Percentiles rank a stretch among this genome's conserved stretches.
phyloP scores from a whole-genome alignment of 2,113 vertebrate genomes.

The Ameiurus melas region DNA sequence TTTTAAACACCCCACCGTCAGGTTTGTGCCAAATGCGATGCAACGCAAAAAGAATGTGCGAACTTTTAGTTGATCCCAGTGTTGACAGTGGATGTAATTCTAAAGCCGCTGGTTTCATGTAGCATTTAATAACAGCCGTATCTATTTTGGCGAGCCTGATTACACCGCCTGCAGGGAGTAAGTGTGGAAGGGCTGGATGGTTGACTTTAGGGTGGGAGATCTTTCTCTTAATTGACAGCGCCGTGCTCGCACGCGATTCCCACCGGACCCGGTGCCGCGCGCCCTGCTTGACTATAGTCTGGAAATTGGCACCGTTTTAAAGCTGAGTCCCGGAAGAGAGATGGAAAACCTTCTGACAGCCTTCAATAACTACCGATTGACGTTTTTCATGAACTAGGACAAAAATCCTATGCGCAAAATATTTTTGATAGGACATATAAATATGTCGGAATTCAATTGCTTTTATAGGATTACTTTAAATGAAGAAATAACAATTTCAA shows the following conservation, averaged over 20 bases:
- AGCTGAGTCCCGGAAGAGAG: slow-evolving; percentile 51
- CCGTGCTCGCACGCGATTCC: slow-evolving; percentile 73
- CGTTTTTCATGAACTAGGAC: neutral
- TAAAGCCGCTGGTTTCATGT: slow-evolving; percentile 6
- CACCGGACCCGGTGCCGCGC: slow-evolving; percentile 62
- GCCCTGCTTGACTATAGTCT: slow-evolving; percentile 57
- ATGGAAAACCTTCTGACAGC: slow-evolving; percentile 26
- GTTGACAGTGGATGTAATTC: neutral
- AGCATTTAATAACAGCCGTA: slow-evolving; percentile 20
- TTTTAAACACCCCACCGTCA: too few species aligned
- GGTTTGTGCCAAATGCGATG: neutral
- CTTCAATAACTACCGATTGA: slow-evolving; percentile 37
- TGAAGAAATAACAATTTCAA: neutral
- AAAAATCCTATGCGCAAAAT: slow-evolving; percentile 21
- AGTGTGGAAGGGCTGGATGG: slow-evolving; percentile 37
- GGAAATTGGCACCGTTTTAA: slow-evolving; percentile 63
- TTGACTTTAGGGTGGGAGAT: slow-evolving; percentile 49
- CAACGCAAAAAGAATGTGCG: neutral
- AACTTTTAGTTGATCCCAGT: slow-evolving; percentile 1
- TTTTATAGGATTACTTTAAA: neutral
- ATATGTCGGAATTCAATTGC: neutral
- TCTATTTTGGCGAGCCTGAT: slow-evolving; percentile 24
- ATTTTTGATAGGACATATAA: neutral
- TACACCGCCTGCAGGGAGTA: slow-evolving; percentile 10
- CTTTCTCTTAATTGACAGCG: slow-evolving; percentile 68